These are phyloP conservation scores for Octodon degus DNA, from an alignment of 2,113 vertebrate species.

Conservation along the genomic window DNA sequence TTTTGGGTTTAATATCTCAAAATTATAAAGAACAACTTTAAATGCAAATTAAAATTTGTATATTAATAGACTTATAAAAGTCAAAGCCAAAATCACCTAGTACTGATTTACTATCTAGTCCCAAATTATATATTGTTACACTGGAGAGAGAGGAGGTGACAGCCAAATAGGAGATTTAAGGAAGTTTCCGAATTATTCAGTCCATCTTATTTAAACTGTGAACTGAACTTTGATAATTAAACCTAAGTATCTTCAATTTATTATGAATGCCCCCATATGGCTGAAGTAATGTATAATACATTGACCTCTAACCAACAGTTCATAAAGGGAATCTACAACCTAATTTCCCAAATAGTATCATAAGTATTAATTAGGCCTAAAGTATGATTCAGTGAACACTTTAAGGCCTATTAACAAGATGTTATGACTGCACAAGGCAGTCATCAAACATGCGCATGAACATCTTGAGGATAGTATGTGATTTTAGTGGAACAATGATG, in stretches of 20 bases:
- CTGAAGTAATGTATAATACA: conserved; percentile 61
- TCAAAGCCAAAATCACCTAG: conserved; percentile 31
- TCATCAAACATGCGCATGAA: conserved; percentile 41
- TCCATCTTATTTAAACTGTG: conserved; percentile 54
- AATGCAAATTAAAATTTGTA: conserved; percentile 26
- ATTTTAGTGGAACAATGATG: not conserved
- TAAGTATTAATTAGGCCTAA: conserved; percentile 63
- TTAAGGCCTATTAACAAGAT: conserved; percentile 48
- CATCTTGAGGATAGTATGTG: conserved; percentile 22
- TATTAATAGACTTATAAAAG: not conserved
- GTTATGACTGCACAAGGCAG: not conserved
- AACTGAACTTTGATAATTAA: conserved; percentile 65
- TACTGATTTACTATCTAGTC: conserved; percentile 9
- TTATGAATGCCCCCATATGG: conserved; percentile 45
- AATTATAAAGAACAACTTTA: conserved; percentile 33
- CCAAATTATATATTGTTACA: not conserved
- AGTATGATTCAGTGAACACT: conserved; percentile 62
- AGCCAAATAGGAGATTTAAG: conserved; percentile 21
- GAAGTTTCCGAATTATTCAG: conserved; percentile 61
- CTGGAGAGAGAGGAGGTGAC: not conserved
- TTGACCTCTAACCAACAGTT: conserved; percentile 63
- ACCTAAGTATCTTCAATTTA: conserved; percentile 57
- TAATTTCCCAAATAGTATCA: conserved; percentile 58
- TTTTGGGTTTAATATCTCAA: conserved; percentile 2
- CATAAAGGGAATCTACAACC: conserved; percentile 46